Evolutionary conservation across 1,140 invertebrate species (phyloP).

Genomic region (Halictus rubicundus): DNA sequence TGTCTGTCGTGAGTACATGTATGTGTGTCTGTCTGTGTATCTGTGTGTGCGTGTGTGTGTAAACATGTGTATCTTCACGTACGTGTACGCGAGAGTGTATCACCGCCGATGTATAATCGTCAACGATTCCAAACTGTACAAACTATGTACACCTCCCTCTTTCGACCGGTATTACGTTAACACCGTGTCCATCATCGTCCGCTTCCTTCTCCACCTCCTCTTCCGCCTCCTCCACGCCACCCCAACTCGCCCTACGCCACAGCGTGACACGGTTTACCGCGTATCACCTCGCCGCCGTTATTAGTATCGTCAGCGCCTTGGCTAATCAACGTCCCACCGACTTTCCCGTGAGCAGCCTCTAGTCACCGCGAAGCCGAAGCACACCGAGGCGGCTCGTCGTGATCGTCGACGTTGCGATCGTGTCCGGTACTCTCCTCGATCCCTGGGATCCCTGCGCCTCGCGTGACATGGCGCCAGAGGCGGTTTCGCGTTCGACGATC

Average conservation of each 20-base stretch:
- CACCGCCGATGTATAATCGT: constrained; percentile 20
- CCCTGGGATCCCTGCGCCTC: constrained; percentile 35
- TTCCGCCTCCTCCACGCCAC: constrained; percentile 59
- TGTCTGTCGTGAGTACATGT: background rate
- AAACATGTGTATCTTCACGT: too few relatives aligned
- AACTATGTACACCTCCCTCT: constrained; percentile 23
- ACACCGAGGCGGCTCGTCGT: constrained; percentile 48
- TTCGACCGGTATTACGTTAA: constrained; percentile 36
- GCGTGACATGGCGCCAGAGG: constrained; percentile 58
- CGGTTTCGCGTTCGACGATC: constrained; percentile 43
- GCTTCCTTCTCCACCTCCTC: constrained; percentile 47
- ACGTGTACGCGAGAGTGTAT: background rate
- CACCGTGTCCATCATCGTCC: constrained; percentile 30
- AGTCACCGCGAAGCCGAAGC: constrained; percentile 52
- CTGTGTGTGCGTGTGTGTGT: background rate
- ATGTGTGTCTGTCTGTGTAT: background rate
- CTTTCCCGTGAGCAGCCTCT: constrained; percentile 5
- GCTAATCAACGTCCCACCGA: constrained; percentile 37
- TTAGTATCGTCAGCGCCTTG: constrained; percentile 37
- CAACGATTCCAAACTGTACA: constrained; percentile 33
- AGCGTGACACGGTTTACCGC: constrained; percentile 63
- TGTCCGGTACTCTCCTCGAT: constrained; percentile 30
- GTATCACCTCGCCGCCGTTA: constrained; percentile 58
- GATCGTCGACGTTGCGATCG: constrained; percentile 45
- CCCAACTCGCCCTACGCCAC: constrained; percentile 73